phyloP scores from a whole-genome alignment of 2,797 vertebrate genomes.

The Neoniphon sammara region DNA sequence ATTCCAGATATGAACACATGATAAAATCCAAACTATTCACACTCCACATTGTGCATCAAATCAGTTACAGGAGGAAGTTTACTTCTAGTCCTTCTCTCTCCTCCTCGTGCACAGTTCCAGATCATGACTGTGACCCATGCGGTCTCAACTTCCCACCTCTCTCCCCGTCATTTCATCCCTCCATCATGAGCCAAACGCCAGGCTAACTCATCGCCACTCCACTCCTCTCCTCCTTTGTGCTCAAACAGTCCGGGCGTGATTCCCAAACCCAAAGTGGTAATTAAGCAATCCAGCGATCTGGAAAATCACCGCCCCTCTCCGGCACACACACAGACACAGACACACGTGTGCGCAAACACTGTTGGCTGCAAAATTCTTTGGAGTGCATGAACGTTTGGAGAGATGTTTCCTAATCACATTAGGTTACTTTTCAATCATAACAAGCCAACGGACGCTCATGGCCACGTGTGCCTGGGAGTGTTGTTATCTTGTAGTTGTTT shows the following conservation, averaged over 20 bases:
- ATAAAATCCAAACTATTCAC: slow-evolving; percentile 27
- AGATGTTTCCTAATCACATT: slow-evolving; percentile 50
- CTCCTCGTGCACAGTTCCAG: slow-evolving; percentile 34
- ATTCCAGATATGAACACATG: slow-evolving; percentile 22
- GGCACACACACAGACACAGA: slow-evolving; percentile 31
- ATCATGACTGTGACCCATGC: slow-evolving; percentile 42
- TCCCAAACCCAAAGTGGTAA: slow-evolving; percentile 71
- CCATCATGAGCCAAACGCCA: slow-evolving; percentile 33
- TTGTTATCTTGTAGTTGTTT: slow-evolving; percentile 52
- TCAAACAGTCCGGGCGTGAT: slow-evolving; percentile 59
- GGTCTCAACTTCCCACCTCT: slow-evolving; percentile 33
- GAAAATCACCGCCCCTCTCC: slow-evolving; percentile 67
- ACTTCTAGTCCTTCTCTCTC: slow-evolving; percentile 32
- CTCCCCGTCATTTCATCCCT: slow-evolving; percentile 54
- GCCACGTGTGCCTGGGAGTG: slow-evolving; percentile 39
- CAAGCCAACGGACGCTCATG: slow-evolving; percentile 52
- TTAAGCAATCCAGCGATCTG: slow-evolving; percentile 72
- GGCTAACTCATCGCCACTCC: slow-evolving; percentile 40
- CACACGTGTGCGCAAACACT: slow-evolving; percentile 27
- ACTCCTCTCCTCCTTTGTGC: slow-evolving; percentile 52
- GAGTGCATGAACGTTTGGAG: slow-evolving; percentile 40
- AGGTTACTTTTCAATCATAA: slow-evolving; percentile 48
- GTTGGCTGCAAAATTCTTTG: slow-evolving; percentile 38
- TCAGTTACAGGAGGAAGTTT: slow-evolving; percentile 46
- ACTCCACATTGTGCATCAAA: slow-evolving; percentile 34